Evolutionary conservation across 2,797 vertebrate genomes (phyloP).

Genomic region (Allobates femoralis): DNA sequence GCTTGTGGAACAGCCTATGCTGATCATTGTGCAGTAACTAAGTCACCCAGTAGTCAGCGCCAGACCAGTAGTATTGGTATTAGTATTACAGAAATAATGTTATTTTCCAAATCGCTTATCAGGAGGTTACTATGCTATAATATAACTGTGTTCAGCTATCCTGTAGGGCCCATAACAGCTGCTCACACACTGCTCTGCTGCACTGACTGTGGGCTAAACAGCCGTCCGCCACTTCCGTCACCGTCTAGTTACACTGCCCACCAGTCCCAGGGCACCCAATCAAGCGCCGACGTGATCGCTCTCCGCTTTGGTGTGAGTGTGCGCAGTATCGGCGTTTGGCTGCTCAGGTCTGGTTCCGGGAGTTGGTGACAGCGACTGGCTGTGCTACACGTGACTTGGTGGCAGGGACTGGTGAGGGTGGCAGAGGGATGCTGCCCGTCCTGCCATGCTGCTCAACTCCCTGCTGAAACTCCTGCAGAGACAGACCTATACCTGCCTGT

Average conservation of each 20-base stretch:
- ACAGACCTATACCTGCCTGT: constrained; percentile 97
- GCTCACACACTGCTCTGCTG: too few relatives aligned
- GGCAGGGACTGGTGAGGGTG: constrained; percentile 67
- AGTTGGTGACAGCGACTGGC: constrained; percentile 29
- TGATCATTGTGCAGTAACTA: too few relatives aligned
- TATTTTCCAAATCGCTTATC: too few relatives aligned
- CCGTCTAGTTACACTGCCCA: not conserved
- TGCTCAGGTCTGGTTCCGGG: constrained; percentile 55
- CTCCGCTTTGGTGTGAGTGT: not conserved
- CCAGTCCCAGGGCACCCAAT: not conserved
- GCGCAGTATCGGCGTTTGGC: constrained; percentile 22
- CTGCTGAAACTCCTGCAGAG: constrained; percentile 90
- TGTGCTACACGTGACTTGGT: constrained; percentile 54
- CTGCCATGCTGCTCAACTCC: constrained; percentile 87
- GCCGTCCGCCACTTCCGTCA: not conserved
- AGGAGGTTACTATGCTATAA: too few relatives aligned
- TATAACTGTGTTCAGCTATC: too few relatives aligned
- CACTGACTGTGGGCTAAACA: too few relatives aligned
- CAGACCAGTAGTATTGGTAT: too few relatives aligned
- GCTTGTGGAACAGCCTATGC: too few relatives aligned
- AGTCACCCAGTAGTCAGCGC: too few relatives aligned
- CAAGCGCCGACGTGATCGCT: not conserved
- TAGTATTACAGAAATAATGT: too few relatives aligned
- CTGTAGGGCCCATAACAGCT: too few relatives aligned
- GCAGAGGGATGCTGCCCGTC: constrained; percentile 67